Conservation (phyloP, 1,140 invertebrate genomes). For the Asobara japonica region DNA sequence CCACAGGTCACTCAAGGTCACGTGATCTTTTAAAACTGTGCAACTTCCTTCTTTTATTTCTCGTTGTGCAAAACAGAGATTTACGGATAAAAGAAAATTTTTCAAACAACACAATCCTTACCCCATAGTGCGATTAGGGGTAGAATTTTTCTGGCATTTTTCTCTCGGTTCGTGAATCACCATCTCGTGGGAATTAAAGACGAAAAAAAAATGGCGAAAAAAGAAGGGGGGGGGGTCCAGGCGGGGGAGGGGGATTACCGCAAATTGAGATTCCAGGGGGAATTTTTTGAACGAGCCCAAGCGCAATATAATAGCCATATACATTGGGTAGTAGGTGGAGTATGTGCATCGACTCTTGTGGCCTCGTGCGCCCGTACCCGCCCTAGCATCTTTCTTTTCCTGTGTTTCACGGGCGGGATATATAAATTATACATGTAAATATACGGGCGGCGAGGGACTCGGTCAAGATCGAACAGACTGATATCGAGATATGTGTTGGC, state of each 20-base stretch:
- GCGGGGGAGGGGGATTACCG: background rate
- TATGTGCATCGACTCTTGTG: slow-evolving; percentile 18
- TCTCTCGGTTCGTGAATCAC: no score
- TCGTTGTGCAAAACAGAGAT: no score
- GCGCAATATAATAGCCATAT: slow-evolving; percentile 18
- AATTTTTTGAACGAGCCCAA: slow-evolving; percentile 12
- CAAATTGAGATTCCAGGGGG: slow-evolving; percentile 27
- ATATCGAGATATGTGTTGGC: slow-evolving; percentile 60
- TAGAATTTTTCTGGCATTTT: no score
- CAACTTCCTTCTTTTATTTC: no score
- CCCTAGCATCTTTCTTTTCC: slow-evolving; percentile 21
- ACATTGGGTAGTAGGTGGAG: slow-evolving; percentile 11
- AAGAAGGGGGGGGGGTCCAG: background rate
- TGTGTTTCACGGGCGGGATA: slow-evolving; percentile 45
- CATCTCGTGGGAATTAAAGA: slow-evolving; percentile 13
- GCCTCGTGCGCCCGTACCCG: slow-evolving; percentile 21
- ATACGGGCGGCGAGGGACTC: slow-evolving; percentile 51
- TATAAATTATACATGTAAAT: slow-evolving; percentile 66
- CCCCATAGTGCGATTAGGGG: no score
- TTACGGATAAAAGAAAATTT: no score
- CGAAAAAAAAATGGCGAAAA: background rate
- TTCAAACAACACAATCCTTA: no score
- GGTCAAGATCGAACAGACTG: slow-evolving; percentile 53
- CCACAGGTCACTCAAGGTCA: no score
- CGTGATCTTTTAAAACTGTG: no score